phyloP scores from a whole-genome alignment of 2,797 vertebrate species.

The Hipposideros larvatus region DNA sequence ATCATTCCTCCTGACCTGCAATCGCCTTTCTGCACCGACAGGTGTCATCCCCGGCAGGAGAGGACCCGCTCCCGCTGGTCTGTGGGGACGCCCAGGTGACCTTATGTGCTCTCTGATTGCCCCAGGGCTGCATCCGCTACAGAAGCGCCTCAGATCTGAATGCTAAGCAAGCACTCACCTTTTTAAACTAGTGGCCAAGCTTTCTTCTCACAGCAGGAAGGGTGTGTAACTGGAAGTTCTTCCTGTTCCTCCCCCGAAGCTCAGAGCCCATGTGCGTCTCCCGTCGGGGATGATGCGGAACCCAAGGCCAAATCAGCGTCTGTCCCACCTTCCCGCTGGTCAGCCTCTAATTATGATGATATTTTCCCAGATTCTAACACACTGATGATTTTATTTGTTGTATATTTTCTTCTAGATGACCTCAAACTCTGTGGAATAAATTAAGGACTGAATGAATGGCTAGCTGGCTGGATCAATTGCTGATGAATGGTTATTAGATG shows the following conservation, averaged over 20 bases:
- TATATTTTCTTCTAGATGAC: neutral
- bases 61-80: fast-evolving
- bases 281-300: neutral
- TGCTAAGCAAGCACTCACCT: neutral
- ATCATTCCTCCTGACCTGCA: neutral
- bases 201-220: no score
- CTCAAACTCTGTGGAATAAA: neutral
- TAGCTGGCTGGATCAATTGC: neutral
- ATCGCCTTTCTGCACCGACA: neutral
- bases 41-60: fast-evolving
- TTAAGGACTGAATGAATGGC: neutral
- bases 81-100: fast-evolving
- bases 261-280: neutral
- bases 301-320: neutral
- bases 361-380: neutral
- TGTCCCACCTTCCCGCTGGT: neutral
- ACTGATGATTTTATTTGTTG: neutral
- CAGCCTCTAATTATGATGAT: neutral
- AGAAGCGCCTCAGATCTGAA: neutral
- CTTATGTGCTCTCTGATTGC: fast-evolving
- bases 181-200: fast-evolving
- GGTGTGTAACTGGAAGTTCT: fast-evolving
- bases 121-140: neutral
- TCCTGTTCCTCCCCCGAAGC: neutral
- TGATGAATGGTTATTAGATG: no score